Conservation (phyloP, 2,113 vertebrate genomes). For the Brachirus orientalis region DNA sequence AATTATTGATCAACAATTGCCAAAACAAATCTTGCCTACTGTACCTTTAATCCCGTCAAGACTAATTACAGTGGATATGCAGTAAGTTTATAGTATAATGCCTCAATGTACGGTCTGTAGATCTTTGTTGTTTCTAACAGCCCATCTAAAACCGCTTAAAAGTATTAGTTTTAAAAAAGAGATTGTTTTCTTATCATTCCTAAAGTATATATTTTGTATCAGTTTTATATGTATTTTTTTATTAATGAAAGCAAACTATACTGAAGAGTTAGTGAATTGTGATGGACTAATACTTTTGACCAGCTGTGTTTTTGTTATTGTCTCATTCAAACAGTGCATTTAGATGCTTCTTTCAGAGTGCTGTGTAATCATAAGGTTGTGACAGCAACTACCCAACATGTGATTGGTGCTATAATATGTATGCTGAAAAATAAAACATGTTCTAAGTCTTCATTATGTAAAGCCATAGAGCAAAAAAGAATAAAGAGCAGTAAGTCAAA, state of each 20-base stretch:
- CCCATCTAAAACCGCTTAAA: constrained; percentile 16
- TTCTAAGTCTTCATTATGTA: constrained; percentile 33
- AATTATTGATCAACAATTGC: too few species aligned
- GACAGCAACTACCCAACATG: constrained; percentile 16
- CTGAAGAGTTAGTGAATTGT: constrained; percentile 10
- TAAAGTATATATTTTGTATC: constrained; percentile 48
- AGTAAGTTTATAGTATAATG: constrained; percentile 22
- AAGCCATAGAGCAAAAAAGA: constrained; percentile 54
- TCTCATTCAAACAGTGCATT: constrained; percentile 4
- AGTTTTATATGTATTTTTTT: constrained; percentile 54
- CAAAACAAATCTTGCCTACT: background rate
- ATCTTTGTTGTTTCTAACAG: constrained; percentile 17
- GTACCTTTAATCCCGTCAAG: constrained; percentile 22
- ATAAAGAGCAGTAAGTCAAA: constrained; percentile 58
- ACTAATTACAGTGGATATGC: constrained; percentile 18
- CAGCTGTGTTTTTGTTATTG: constrained; percentile 28
- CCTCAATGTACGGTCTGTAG: constrained; percentile 20
- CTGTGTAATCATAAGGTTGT: constrained; percentile 37
- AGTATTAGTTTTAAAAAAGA: constrained; percentile 14
- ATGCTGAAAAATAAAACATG: constrained; percentile 29
- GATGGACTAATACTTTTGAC: constrained; percentile 21
- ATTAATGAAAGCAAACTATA: constrained; percentile 27
- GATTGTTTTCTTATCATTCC: constrained; percentile 32
- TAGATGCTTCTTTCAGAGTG: constrained; percentile 45
- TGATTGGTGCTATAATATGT: constrained; percentile 53